Percentiles rank a stretch among this genome's conserved stretches.
Conservation (phyloP, 1,140 invertebrate species). For the Ips nitidus region DNA sequence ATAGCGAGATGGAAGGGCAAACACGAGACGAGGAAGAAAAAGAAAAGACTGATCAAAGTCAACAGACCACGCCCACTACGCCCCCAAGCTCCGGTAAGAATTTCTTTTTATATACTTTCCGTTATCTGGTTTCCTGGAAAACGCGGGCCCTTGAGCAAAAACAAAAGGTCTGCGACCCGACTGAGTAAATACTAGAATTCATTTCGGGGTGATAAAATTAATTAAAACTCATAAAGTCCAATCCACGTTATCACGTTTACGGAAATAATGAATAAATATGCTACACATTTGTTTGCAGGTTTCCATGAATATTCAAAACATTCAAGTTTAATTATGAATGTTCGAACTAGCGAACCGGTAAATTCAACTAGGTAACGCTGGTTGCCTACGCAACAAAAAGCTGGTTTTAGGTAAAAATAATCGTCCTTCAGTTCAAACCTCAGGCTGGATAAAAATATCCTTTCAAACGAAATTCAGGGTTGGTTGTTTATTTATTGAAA, state of each 20-base stretch:
- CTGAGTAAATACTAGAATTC: too few relatives aligned
- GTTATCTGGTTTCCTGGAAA: not conserved
- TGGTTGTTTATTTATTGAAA: too few relatives aligned
- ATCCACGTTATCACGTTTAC: not conserved
- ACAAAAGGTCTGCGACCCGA: not conserved
- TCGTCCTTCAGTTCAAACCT: too few relatives aligned
- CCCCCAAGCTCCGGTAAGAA: constrained; percentile 47
- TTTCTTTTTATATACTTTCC: constrained; percentile 4
- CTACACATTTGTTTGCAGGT: not conserved
- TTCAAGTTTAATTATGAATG: not conserved
- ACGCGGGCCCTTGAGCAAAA: not conserved
- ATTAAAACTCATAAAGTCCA: not conserved
- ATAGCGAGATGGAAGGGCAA: constrained; percentile 39
- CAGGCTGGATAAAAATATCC: too few relatives aligned
- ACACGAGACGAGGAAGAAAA: constrained; percentile 43
- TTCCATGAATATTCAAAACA: not conserved
- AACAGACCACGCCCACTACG: constrained; percentile 52
- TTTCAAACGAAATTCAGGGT: too few relatives aligned
- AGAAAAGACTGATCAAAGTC: constrained; percentile 52
- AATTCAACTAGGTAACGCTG: not conserved
- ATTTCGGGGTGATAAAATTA: not conserved
- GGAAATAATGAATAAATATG: too few relatives aligned
- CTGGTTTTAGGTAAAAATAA: too few relatives aligned
- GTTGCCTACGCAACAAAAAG: too few relatives aligned
- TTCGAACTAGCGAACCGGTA: not conserved